These are phyloP conservation scores for Callinectes sapidus DNA, from an alignment of 2,888 invertebrate species.

Conservation along the genomic window DNA sequence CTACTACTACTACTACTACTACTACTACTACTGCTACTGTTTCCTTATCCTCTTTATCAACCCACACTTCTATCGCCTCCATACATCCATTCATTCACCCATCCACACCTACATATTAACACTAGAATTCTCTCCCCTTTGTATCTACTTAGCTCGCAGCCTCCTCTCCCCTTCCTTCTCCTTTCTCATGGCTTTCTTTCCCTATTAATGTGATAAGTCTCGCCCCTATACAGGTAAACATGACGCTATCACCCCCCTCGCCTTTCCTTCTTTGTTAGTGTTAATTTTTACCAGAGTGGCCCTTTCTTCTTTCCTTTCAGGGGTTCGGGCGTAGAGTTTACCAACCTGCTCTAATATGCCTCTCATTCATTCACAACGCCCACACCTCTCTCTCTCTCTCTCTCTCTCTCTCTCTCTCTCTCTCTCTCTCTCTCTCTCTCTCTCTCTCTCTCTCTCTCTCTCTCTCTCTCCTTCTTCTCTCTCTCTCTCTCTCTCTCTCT, in stretches of 20 bases:
- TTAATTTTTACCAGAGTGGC: background rate
- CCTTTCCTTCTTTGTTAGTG: background rate
- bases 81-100: background rate
- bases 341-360: background rate
- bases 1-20: too few species aligned
- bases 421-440: conserved; percentile 25
- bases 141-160: background rate
- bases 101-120: background rate
- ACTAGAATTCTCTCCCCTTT: background rate
- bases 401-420: conserved; percentile 25
- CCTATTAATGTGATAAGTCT: background rate
- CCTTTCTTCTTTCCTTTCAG: background rate
- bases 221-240: background rate
- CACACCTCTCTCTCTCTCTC: background rate
- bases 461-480: conserved; percentile 18
- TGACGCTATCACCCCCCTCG: background rate
- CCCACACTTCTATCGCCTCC: background rate
- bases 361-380: background rate
- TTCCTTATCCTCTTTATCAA: too few species aligned
- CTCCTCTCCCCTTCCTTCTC: background rate
- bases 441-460: conserved; percentile 3
- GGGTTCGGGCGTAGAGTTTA: background rate
- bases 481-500: conserved; percentile 6
- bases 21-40: too few species aligned
- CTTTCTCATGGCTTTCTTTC: background rate